Evolutionary conservation across 2,888 invertebrate genomes (phyloP), one percentile per base, ranked within the genome.

Genomic region (Eristalis pertinax): DNA sequence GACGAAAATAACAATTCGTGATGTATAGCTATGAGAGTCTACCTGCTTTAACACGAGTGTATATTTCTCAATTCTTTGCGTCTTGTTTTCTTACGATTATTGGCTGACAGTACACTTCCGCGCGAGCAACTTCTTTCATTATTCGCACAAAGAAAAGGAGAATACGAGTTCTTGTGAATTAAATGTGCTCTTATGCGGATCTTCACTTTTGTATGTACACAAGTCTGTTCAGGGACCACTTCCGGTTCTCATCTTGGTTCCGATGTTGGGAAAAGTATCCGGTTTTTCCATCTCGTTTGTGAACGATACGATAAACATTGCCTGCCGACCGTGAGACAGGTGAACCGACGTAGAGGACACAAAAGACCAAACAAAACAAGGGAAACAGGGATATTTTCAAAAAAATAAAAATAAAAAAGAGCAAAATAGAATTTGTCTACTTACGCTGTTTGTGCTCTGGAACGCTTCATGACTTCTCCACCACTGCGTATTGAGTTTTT

Each of bases 401-500:
- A 75, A 62, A 50, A n/a, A n/a, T n/a, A n/a, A n/a, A n/a, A n/a
- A n/a, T n/a, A n/a, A n/a, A n/a, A n/a, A n/a, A n/a, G n/a, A n/a
- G n/a, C n/a, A n/a, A 15, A 15, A 68, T 70, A 56, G 11, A 77
- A 26, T 67, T 35, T 24, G 24, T 22, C 10, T 84, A 95, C 95
- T 95, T 94, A 95, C 95, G 95, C 95, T 90, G 94, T 95, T 92
- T 95, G 95, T 89, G 95, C 94, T 91, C 96, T 93, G 89, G 95
- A 95, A 87, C 96, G 94, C 91, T 96, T 96, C 89, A 95, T 92
- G 74, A 95, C 94, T 91, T 96, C 96, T 73, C 95, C 95, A 88
- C 94, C 92, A 90, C 94, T 95, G 79, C 96, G 93, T 63, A 95
- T 94, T 29, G 95, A 94, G 75, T 95, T 95, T 91, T 96, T 96